Conservation (phyloP, 2,888 invertebrate genomes). For the Tetanocera ferruginea region DNA sequence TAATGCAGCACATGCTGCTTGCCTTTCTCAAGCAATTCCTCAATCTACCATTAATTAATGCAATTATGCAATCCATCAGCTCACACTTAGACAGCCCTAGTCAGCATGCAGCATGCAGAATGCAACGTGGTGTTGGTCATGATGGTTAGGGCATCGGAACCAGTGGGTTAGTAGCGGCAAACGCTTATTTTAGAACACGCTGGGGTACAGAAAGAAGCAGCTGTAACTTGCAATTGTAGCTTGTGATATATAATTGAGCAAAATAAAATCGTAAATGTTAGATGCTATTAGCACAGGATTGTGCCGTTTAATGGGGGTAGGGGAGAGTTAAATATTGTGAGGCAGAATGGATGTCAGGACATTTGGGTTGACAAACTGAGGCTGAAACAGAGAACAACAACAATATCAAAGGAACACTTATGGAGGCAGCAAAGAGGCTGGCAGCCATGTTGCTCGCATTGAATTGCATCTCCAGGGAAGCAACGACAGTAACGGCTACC, state of each 20-base stretch:
- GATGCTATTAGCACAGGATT: neutral
- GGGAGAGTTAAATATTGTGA: no score
- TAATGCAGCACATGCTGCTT: neutral
- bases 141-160: neutral
- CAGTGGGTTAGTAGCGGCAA: neutral
- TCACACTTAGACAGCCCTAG: neutral
- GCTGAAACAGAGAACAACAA: neutral
- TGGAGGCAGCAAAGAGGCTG: neutral
- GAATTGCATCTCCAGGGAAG: neutral
- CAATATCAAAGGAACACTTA: neutral
- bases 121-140: neutral
- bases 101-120: neutral
- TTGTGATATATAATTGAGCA: conserved; percentile 23
- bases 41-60: conserved; percentile 22
- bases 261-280: conserved; percentile 17
- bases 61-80: conserved; percentile 18
- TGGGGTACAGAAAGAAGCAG: neutral
- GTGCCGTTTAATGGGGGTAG: neutral
- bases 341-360: neutral
- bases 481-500: neutral
- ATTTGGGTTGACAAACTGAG: neutral
- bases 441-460: neutral
- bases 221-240: neutral
- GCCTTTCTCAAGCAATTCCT: neutral
- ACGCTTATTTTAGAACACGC: neutral